Base-by-base conservation (phyloP, 2,113 vertebrate species). In the Capricornis sumatraensis region DNA sequence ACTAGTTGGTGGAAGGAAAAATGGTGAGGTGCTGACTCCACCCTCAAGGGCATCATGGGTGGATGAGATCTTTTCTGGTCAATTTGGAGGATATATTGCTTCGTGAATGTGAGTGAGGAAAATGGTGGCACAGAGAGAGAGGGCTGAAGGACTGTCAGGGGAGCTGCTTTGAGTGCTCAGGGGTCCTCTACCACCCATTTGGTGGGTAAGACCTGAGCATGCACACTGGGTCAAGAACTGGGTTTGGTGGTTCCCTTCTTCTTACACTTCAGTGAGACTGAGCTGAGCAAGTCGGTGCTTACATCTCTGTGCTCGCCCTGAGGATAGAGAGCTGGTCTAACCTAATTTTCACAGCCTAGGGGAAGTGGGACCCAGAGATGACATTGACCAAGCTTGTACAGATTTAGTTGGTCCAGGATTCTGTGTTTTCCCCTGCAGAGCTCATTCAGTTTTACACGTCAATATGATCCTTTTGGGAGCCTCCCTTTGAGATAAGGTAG, bases 121-220 rank as follows among this genome's bases (percentile, higher is more conserved):
- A 71, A 33, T 23, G 13, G 11, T 81, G 36, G 5, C 1, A 3
- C 19, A 4, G 45, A 45, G 40, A n/a, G 23, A 94, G 36, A 33
- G 7, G n/a, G 0, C 1, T 2, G 9, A 52, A 50, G 19, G 9
- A 2, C 7, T 3, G 1, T 3, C 5, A 13, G 12, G 19, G 28
- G 28, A 47, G 2, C 62, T 45, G 7, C 64, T 88, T 30, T 64
- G 30, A 57, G 52, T 47, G 36, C 19, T 13, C 6, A 36, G 52
- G 17, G 79, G 79, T 28, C 23, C 16, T 60, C 47, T 60, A 8
- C 27, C 82, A 67, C 15, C 25, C 52, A 0, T 1, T 2, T 50
- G 11, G 7, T 27, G 15, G 16, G 4, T 0, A 0, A n/a, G 53
- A 40, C 28, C 21, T 43, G 36, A 55, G 62, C 57, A 33, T 33